phyloP scores from a whole-genome alignment of 2,797 vertebrate species.

The Tokudaia tokunoshimensis region DNA sequence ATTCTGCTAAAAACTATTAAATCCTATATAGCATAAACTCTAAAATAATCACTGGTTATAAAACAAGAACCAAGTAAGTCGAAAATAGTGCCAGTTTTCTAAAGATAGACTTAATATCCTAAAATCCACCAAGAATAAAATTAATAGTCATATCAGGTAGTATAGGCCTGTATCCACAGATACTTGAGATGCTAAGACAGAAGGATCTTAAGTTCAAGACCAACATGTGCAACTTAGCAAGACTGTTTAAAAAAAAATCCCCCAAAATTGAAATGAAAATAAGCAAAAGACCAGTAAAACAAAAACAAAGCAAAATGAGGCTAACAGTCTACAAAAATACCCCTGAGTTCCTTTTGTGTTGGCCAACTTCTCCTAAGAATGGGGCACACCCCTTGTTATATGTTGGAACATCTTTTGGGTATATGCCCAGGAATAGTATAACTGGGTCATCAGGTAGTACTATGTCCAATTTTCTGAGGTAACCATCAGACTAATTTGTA shows the following conservation, averaged over 20 bases:
- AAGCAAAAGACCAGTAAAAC: background rate
- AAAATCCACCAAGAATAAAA: conserved; percentile 40
- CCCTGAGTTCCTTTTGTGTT: background rate
- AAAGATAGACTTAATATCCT: conserved; percentile 8
- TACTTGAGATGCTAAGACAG: background rate
- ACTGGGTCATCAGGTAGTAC: too few relatives aligned
- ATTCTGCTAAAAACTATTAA: conserved; percentile 51
- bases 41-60: conserved; percentile 33
- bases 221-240: background rate
- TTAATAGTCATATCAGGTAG: background rate
- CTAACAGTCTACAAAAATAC: background rate
- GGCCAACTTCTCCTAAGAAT: background rate
- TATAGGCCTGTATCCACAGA: background rate
- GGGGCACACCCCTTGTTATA: too few relatives aligned
- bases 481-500: too few relatives aligned
- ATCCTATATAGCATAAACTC: background rate
- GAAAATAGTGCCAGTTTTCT: conserved; percentile 22
- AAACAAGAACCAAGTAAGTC: conserved; percentile 36
- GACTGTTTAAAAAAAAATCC: background rate
- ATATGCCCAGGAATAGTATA: too few relatives aligned
- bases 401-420: too few relatives aligned
- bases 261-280: background rate
- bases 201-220: background rate
- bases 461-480: too few relatives aligned
- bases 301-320: background rate